These are phyloP conservation scores for Lasioglossum albipes DNA, from an alignment of 1,140 invertebrate genomes.

Conservation along the genomic window DNA sequence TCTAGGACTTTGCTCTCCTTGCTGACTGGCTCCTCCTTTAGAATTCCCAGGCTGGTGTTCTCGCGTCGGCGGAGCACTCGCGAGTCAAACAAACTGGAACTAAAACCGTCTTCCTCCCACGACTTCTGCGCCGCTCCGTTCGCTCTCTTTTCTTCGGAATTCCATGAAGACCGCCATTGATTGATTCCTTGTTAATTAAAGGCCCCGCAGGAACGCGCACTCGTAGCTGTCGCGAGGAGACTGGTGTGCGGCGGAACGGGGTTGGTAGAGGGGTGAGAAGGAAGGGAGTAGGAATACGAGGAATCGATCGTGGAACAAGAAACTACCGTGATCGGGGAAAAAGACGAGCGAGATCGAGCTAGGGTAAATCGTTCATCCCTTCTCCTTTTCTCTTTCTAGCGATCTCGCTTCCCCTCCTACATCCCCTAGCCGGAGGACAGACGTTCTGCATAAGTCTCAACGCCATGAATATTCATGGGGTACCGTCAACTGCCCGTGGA, in stretches of 20 bases:
- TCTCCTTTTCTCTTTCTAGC: constrained; percentile 21
- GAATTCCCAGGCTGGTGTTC: background rate
- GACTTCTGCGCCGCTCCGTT: constrained; percentile 2
- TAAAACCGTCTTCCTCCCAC: constrained; percentile 12
- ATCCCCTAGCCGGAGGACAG: background rate
- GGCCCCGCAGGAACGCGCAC: constrained; percentile 52
- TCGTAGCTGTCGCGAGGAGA: constrained; percentile 42
- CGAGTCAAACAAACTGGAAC: background rate
- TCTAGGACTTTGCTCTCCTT: background rate
- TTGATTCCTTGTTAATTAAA: constrained; percentile 77
- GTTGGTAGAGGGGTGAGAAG: background rate
- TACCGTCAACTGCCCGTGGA: constrained; percentile 19
- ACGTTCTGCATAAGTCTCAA: constrained; percentile 67
- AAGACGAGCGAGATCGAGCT: constrained; percentile 63
- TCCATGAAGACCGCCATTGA: constrained; percentile 61
- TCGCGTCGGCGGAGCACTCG: background rate
- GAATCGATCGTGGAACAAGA: constrained; percentile 68
- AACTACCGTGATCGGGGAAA: constrained; percentile 61
- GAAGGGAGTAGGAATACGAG: constrained; percentile 57
- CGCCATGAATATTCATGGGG: constrained; percentile 73
- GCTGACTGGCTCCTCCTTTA: background rate
- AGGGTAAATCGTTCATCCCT: constrained; percentile 43
- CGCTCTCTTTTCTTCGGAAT: constrained; percentile 60
- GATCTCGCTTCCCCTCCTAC: background rate
- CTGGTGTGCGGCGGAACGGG: too few relatives aligned